Evolutionary conservation across 2,113 vertebrate species (phyloP).

Genomic region (Spea bombifrons): DNA sequence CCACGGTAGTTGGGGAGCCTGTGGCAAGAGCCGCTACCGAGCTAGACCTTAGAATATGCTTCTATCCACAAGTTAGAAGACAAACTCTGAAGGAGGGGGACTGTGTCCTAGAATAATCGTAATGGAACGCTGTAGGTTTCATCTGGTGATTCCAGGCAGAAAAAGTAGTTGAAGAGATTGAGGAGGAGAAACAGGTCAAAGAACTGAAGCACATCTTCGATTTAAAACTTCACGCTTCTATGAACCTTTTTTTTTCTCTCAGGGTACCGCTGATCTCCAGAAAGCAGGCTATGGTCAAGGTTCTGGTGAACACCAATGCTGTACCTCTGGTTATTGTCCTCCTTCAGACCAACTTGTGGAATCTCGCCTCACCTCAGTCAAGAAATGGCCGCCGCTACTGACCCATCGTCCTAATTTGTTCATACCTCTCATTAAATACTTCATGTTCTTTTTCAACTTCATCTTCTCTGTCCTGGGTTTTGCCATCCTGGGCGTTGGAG

Average conservation of each 20-base stretch:
- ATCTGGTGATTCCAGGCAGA: too few species aligned
- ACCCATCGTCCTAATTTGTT: constrained; percentile 44
- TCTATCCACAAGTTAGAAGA: too few species aligned
- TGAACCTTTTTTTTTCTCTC: not conserved
- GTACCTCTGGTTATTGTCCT: not conserved
- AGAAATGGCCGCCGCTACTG: not conserved
- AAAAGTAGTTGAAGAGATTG: too few species aligned
- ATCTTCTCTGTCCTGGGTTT: constrained; percentile 76
- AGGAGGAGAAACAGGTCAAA: too few species aligned
- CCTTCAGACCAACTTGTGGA: not conserved
- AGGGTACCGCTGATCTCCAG: not conserved
- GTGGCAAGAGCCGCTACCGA: too few species aligned
- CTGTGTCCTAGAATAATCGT: too few species aligned
- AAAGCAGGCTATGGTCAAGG: not conserved
- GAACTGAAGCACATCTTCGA: too few species aligned
- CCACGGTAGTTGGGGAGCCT: too few species aligned
- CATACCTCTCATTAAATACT: constrained; percentile 66
- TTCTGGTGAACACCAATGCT: not conserved
- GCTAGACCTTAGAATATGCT: too few species aligned
- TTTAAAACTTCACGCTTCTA: not conserved
- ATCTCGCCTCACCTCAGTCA: not conserved
- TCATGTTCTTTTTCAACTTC: constrained; percentile 75
- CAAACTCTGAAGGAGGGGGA: too few species aligned
- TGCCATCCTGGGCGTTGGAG: constrained; percentile 66
- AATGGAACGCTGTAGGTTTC: too few species aligned